phyloP scores from a whole-genome alignment of 2,797 vertebrate genomes.

The Calcarius lapponicus region DNA sequence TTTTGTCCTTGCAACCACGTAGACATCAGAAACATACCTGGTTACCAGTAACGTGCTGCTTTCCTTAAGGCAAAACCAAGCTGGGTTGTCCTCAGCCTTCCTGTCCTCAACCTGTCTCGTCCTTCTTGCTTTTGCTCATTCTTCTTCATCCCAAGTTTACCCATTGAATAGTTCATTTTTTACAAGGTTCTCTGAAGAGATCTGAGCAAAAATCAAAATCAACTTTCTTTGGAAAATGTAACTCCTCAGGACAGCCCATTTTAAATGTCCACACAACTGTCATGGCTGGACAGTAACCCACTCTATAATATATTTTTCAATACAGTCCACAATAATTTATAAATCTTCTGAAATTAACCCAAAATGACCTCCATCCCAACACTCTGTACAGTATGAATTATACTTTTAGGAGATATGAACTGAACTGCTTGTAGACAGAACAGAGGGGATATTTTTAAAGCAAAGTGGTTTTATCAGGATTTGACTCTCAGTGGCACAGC shows the following conservation, averaged over 20 bases:
- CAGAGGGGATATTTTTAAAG: background rate
- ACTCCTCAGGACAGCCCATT: background rate
- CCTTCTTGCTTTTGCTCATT: background rate
- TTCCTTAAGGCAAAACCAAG: background rate
- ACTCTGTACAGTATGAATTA: background rate
- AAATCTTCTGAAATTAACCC: background rate
- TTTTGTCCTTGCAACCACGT: background rate
- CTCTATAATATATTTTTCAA: background rate
- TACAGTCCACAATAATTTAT: background rate
- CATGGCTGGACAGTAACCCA: fast-evolving
- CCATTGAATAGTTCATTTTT: background rate
- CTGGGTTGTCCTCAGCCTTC: background rate
- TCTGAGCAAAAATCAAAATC: background rate
- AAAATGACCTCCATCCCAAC: background rate
- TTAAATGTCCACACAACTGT: background rate
- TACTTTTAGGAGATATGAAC: background rate
- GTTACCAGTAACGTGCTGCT: fast-evolving
- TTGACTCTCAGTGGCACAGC: background rate
- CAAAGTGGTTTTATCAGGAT: background rate
- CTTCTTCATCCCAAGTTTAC: background rate
- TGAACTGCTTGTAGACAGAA: background rate
- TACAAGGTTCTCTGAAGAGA: background rate
- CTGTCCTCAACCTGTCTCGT: background rate
- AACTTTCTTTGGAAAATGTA: background rate
- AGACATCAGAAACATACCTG: background rate